A percentile compares a stretch with the other conserved stretches of the same genome.
phyloP scores from a whole-genome alignment of 2,888 invertebrate species.

The Rhagium mordax region DNA sequence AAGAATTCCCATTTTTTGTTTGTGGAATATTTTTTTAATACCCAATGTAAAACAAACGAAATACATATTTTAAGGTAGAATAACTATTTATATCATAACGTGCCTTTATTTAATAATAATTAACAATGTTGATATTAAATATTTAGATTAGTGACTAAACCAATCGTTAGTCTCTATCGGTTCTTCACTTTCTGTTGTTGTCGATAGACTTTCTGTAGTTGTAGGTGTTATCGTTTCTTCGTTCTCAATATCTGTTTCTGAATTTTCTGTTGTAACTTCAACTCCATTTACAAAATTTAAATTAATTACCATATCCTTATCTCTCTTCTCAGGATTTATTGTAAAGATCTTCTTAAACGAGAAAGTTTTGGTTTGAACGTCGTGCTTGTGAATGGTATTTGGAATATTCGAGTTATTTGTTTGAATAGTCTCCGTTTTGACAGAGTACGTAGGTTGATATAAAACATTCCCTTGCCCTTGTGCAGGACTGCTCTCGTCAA shows the following conservation, averaged over 20 bases:
- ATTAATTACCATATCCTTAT: conserved; percentile 42
- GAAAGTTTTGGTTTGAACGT: conserved; percentile 30
- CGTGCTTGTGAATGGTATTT: conserved; percentile 21
- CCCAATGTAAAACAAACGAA: no score
- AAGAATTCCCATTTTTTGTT: no score
- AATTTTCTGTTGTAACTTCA: conserved; percentile 39
- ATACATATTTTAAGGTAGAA: no score
- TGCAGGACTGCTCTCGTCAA: not conserved
- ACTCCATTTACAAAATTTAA: conserved; percentile 55
- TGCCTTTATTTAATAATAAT: no score
- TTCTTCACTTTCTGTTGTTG: conserved; percentile 47
- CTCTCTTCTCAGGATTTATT: conserved; percentile 36
- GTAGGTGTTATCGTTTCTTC: conserved; percentile 17
- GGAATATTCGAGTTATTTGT: conserved; percentile 31
- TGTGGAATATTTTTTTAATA: no score
- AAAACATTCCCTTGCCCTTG: not conserved
- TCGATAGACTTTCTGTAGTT: conserved; percentile 19
- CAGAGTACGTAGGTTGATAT: conserved; percentile 24
- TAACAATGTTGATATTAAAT: no score
- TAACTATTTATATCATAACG: no score
- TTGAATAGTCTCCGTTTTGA: conserved; percentile 33
- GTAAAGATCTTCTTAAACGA: conserved; percentile 42
- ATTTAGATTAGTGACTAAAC: no score
- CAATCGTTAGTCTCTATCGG: no score
- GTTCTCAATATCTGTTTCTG: no score